Evolutionary conservation across 2,888 invertebrate species (phyloP).

Genomic region (Blastobasis lacticolella): DNA sequence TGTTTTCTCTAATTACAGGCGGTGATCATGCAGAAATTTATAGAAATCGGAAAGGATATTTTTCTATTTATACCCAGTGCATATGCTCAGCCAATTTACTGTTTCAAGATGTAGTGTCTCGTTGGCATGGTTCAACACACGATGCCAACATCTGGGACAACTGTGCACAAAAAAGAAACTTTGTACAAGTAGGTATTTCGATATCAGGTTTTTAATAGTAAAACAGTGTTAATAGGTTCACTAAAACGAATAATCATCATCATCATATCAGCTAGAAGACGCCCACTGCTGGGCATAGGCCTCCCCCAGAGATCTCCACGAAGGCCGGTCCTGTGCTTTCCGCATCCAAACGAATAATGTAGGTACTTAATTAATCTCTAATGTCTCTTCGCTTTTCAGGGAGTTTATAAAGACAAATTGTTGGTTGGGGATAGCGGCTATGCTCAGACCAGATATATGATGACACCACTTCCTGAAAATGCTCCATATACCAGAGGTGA

Average conservation of each 20-base stretch:
- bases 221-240: not conserved
- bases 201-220: not conserved
- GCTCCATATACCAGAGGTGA: slow-evolving; percentile 1
- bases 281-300: too few species aligned
- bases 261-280: too few species aligned
- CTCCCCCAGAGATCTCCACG: too few species aligned
- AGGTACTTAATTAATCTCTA: not conserved
- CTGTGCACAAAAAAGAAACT: slow-evolving; percentile 2
- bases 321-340: too few species aligned
- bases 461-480: slow-evolving; percentile 7
- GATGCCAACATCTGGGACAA: slow-evolving; percentile 13
- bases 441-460: slow-evolving; percentile 8
- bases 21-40: slow-evolving; percentile 8
- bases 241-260: not conserved
- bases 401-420: too few species aligned
- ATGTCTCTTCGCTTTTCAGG: not conserved
- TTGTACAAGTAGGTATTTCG: not conserved
- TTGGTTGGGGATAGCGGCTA: slow-evolving; percentile 13
- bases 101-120: slow-evolving; percentile 19
- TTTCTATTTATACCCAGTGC: slow-evolving; percentile 19
- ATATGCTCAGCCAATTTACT: too few species aligned
- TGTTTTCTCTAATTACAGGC: not conserved
- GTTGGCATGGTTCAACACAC: slow-evolving; percentile 24
- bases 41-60: slow-evolving; percentile 6
- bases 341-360: not conserved